Percentiles rank a stretch among this genome's conserved stretches.
Evolutionary conservation across 2,113 vertebrate species (phyloP).

Genomic region (Perca schrenkii): DNA sequence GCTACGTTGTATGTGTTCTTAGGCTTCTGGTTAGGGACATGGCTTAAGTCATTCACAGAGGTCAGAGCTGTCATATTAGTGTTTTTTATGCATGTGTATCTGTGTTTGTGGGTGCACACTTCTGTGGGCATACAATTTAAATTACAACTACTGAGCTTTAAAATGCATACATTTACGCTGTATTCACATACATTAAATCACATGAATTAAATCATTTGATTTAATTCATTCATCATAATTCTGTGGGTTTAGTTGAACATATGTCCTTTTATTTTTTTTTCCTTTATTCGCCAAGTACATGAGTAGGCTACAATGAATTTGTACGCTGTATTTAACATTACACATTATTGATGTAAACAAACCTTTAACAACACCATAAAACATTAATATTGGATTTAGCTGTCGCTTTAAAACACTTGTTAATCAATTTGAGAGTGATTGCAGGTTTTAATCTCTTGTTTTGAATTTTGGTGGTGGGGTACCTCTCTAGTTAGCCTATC

Average conservation of each 20-base stretch:
- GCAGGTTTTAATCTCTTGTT: not conserved
- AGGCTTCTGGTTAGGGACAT: not conserved
- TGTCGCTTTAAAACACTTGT: not conserved
- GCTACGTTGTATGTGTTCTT: not conserved
- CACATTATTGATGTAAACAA: not conserved
- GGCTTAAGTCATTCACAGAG: not conserved
- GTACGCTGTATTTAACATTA: not conserved
- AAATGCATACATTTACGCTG: not conserved
- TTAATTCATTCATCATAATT: not conserved
- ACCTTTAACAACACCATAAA: not conserved
- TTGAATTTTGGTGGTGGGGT: not conserved
- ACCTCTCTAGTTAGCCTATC: not conserved
- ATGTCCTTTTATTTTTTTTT: too few relatives aligned
- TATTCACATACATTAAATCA: not conserved
- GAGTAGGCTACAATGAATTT: not conserved
- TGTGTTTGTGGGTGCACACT: not conserved
- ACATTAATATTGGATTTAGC: not conserved
- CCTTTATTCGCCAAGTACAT: not conserved
- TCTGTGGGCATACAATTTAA: conserved; percentile 29
- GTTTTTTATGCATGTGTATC: conserved; percentile 10
- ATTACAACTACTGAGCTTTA: conserved; percentile 12
- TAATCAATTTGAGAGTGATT: not conserved
- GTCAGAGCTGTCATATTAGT: conserved; percentile 10
- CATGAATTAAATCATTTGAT: not conserved
- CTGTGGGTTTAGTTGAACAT: not conserved